A percentile compares a stretch with the other conserved stretches of the same genome.
Evolutionary conservation across 1,140 invertebrate genomes (phyloP).

Genomic region (Psilanteris sp.): DNA sequence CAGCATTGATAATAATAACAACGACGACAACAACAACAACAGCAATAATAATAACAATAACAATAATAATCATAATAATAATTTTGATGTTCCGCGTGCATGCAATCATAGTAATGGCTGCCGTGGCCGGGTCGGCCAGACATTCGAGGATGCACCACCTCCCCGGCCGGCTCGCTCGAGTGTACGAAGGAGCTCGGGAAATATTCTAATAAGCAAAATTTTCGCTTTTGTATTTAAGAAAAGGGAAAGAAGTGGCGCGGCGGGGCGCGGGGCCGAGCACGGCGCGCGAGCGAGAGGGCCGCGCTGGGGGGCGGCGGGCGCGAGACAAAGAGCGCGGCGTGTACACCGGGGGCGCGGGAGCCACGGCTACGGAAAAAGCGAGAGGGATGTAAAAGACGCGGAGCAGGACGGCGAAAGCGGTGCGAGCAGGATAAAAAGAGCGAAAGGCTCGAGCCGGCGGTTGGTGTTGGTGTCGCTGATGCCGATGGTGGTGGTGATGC

Average conservation of each 20-base stretch:
- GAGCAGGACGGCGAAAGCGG: slow-evolving; percentile 17
- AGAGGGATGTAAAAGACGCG: slow-evolving; percentile 47
- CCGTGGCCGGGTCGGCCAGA: slow-evolving; percentile 62
- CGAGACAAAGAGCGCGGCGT: slow-evolving; percentile 42
- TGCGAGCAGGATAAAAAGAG: slow-evolving; percentile 61
- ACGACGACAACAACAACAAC: slow-evolving; percentile 51
- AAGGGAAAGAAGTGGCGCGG: slow-evolving; percentile 75
- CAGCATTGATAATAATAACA: slow-evolving; percentile 20
- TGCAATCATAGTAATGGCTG: slow-evolving; percentile 76
- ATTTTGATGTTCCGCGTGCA: slow-evolving; percentile 67
- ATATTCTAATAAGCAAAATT: slow-evolving; percentile 79
- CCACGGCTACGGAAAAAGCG: slow-evolving; percentile 43
- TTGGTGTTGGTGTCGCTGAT: slow-evolving; percentile 60
- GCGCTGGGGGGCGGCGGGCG: background rate
- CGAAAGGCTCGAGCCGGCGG: slow-evolving; percentile 53
- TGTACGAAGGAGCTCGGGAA: slow-evolving; percentile 69
- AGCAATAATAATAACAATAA: slow-evolving; percentile 40
- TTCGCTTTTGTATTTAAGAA: slow-evolving; percentile 79
- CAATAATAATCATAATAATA: slow-evolving; percentile 64
- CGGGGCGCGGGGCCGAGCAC: slow-evolving; percentile 42
- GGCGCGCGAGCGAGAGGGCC: slow-evolving; percentile 24
- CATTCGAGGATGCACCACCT: slow-evolving; percentile 61
- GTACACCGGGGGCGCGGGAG: slow-evolving; percentile 20
- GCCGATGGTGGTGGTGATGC: slow-evolving; percentile 65
- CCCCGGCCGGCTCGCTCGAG: slow-evolving; percentile 67